phyloP scores from a whole-genome alignment of 2,113 vertebrate genomes.

The Salminus brasiliensis region DNA sequence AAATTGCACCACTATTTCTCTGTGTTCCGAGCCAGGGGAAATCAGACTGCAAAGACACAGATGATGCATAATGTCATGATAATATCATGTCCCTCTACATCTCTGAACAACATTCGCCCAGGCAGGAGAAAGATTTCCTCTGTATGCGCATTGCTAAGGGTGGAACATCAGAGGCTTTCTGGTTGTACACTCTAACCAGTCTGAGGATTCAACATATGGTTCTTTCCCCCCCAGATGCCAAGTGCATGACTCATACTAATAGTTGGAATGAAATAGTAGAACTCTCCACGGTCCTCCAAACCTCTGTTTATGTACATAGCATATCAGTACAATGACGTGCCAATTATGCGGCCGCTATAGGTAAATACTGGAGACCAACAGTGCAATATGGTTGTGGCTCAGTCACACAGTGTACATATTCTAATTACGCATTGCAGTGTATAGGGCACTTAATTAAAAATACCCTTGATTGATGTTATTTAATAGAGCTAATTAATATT shows the following conservation, averaged over 20 bases:
- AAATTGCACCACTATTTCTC: conserved; percentile 66
- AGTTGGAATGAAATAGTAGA: neutral
- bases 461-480: neutral
- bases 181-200: neutral
- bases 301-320: neutral
- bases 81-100: conserved; percentile 57
- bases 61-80: conserved; percentile 65
- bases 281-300: neutral
- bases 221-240: neutral
- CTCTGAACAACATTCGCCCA: conserved; percentile 38
- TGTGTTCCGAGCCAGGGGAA: conserved; percentile 59
- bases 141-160: neutral
- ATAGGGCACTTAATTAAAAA: conserved; percentile 14
- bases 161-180: neutral
- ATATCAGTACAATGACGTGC: neutral
- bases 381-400: neutral
- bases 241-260: conserved; percentile 1
- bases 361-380: neutral
- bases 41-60: conserved; percentile 64
- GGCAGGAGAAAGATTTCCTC: conserved; percentile 11
- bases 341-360: neutral
- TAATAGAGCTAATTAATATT: conserved; percentile 41
- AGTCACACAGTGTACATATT: neutral
- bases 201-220: conserved; percentile 16
- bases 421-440: neutral